Evolutionary conservation across 2,113 vertebrate genomes (phyloP), one percentile per base, ranked within the genome.

Genomic region (Pseudorectes ferrugineus): DNA sequence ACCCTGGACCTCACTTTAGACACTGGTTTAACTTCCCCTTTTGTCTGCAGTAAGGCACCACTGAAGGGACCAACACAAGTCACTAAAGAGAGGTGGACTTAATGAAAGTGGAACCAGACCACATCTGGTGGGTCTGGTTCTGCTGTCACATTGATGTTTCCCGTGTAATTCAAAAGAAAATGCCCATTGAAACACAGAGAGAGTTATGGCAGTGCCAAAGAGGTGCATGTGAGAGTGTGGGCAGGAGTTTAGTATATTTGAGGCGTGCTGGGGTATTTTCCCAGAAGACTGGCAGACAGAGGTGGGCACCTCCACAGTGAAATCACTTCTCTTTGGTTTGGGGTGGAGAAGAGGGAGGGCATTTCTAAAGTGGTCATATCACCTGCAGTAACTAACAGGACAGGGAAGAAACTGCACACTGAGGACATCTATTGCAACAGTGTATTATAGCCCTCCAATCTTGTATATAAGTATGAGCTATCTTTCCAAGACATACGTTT

Each of bases 1-100:
- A 90, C 93, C 95, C 92, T 82, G 96, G 85, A 93, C 84, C 94
- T 96, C 96, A 40, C 93, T 91, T 94, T 95, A 91, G 79, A 72
- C 58, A 7, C 91, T 93, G 94, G n/a, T 80, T 95, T 96, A 95
- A 94, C 59, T 57, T 86, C 95, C 79, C 73, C 22, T 95, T 96
- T 95, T 92, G 73, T 88, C 95, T 92, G 87, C 95, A 96, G 93
- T 94, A 89, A 82, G 73, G 79, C 73, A 79, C 31, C 76, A 57
- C 62, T 82, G 68, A 57, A 87, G 73, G 88, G 55, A 81, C 51
- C 65, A 68, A 52, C 58, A 79, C 10, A 87, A 85, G 61, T 67
- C 73, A 77, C 74, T 61, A 78, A 87, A 71, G 77, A 83, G 71
- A 73, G 80, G 86, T 76, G 66, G 68, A 66, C 42, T 80, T 90